Base-by-base conservation (phyloP, 2,888 invertebrate genomes). In the Spodoptera exigua region DNA sequence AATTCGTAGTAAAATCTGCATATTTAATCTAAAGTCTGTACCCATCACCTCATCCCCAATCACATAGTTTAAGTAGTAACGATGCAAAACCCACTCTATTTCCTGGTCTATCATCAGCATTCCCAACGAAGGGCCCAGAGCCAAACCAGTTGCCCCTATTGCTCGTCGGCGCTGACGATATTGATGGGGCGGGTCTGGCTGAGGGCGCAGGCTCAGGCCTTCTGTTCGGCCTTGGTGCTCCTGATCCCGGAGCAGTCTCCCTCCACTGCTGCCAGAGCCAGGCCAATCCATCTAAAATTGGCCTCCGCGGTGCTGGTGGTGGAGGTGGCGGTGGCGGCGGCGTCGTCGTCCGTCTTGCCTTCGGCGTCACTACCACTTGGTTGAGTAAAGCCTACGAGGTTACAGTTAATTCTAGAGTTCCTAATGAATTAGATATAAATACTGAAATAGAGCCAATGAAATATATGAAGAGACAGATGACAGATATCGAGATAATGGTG, bases 201-300 rank as follows among this genome's bases (percentile, higher is more conserved):
- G 87, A 72, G 0, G 88, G 78, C 74, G 86, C 75, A 2, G 88
- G 76, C 2, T 83, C 74, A 1, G 92, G 89, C 73, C 84, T 78
- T 61, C 85, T 80, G 47, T 66, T 81, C n/a, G 87, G 87, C 61
- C 86, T 79, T 2, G 86, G 45, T 0, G 86, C 37, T 51, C 80
- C 86, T 9, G 88, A 80, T 3, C 88, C 92, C 11, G 94, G 93
- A 2, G 84, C 92, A 11, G 95, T 95, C 35, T 95, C 95, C 46
- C 95, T 89, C 95, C 95, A 95, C 74, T 95, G 94, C 82, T 94
- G 94, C 95, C 95, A 95, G 11, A 95, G 84, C 95, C 95, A 95
- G 17, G 95, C 91, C 45, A 95, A 79, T n/a, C 95, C 95, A 46
- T 95, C 95, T 62, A 95, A 74, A 45, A 95, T 87, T 3, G 96